phyloP scores from a whole-genome alignment of 2,797 vertebrate species.

The Sebastolobus altivelis region DNA sequence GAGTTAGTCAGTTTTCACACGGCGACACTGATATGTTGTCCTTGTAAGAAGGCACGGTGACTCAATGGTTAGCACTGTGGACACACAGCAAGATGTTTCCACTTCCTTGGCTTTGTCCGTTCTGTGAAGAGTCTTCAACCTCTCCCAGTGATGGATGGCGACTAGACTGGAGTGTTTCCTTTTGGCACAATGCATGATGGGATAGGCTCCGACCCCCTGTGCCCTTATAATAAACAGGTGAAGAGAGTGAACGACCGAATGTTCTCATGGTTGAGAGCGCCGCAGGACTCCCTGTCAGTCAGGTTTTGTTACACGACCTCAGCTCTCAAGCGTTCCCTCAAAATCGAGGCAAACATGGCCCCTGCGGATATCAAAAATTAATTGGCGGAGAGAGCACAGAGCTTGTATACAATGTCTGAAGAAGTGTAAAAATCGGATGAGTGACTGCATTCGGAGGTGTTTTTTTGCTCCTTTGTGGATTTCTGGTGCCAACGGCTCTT shows the following conservation, averaged over 20 bases:
- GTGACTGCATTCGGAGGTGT: slow-evolving; percentile 12
- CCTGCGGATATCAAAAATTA: slow-evolving; percentile 42
- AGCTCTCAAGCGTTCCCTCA: slow-evolving; percentile 15
- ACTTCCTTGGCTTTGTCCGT: slow-evolving; percentile 1
- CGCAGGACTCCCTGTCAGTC: slow-evolving; percentile 34
- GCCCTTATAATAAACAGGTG: slow-evolving; percentile 52
- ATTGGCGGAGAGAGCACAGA: slow-evolving; percentile 19
- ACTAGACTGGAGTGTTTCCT: slow-evolving; percentile 31
- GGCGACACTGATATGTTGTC: slow-evolving; percentile 26
- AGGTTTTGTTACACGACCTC: slow-evolving; percentile 33
- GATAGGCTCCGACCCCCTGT: slow-evolving; percentile 33
- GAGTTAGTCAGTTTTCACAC: slow-evolving; percentile 11
- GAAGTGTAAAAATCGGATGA: slow-evolving; percentile 24
- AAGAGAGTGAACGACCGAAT: slow-evolving; percentile 31
- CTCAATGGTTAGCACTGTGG: slow-evolving; percentile 16
- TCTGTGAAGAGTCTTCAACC: slow-evolving; percentile 10
- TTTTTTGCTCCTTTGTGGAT: slow-evolving; percentile 26
- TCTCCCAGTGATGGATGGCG: slow-evolving; percentile 22
- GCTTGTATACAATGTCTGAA: neutral
- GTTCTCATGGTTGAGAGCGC: slow-evolving; percentile 23
- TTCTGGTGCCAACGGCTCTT: slow-evolving; percentile 16
- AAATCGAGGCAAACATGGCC: slow-evolving; percentile 35
- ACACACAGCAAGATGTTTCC: slow-evolving; percentile 38
- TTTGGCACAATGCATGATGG: slow-evolving; percentile 38
- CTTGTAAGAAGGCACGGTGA: neutral